Conservation (phyloP, 1,140 invertebrate genomes). For the Drosophila ohnishii region DNA sequence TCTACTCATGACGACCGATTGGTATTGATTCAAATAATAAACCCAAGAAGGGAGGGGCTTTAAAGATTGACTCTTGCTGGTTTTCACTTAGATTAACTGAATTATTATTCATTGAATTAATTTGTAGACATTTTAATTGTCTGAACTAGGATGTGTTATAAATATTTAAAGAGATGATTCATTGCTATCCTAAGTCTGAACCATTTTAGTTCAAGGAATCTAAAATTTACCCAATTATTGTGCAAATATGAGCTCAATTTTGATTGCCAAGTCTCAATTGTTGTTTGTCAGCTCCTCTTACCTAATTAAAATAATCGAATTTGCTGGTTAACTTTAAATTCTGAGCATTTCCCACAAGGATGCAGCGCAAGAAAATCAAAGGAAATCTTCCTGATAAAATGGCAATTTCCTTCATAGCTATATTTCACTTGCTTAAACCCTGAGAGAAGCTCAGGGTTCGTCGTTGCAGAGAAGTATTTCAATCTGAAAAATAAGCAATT, state of each 20-base stretch:
- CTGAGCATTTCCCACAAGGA: neutral
- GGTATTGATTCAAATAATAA: neutral
- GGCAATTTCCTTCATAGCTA: neutral
- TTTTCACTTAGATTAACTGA: neutral
- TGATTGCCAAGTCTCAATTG: neutral
- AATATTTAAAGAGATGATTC: too few relatives aligned
- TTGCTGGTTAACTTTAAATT: neutral
- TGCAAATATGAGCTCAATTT: neutral
- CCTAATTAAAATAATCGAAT: neutral
- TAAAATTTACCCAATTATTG: neutral
- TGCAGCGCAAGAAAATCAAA: neutral
- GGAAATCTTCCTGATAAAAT: neutral
- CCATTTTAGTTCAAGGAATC: neutral
- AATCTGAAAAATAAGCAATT: slow-evolving; percentile 32
- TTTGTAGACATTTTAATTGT: neutral
- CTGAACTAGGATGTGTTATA: neutral
- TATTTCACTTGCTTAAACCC: slow-evolving; percentile 6
- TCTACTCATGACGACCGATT: neutral
- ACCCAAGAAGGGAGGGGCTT: neutral
- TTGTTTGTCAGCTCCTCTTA: neutral
- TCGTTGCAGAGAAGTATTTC: slow-evolving; percentile 4
- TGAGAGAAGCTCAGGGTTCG: neutral
- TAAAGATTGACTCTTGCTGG: neutral
- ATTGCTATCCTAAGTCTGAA: too few relatives aligned
- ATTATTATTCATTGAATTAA: neutral